Base-by-base conservation (phyloP, 2,888 invertebrate genomes). In the Mythimna loreyi region DNA sequence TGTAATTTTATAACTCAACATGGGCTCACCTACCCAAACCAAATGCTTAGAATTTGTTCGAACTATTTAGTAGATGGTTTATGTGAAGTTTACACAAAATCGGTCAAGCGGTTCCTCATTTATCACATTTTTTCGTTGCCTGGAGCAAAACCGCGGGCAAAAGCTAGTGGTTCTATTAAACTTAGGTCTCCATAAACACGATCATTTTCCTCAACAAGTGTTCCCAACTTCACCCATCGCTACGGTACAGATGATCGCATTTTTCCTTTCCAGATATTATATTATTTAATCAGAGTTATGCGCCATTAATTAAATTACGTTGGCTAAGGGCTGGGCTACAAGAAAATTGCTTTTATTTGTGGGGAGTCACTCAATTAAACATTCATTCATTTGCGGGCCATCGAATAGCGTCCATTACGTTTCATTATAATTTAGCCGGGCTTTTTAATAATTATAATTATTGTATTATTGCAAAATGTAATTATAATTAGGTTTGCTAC, bases 291-390 rank as follows among this genome's bases (percentile, higher is more conserved):
- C 93, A 91, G 89, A 91, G 90, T 91, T 91, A 92, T 92, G 90
- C 88, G 86, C 90, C 91, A 92, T 93, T 93, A 93, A 93, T 93
- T 91, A 91, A 92, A 94, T 93, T 93, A 93, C 89, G 79, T 85
- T 86, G 80, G 87, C 87, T 82, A 83, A 87, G 89, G 91, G 89
- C 87, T 82, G 86, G 90, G 90, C 91, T 86, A 84, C 91, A 90
- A 92, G 92, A 93, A 93, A 92, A 93, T 93, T 92, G 89, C 90
- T 92, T 93, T 93, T 93, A 93, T 94, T 93, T 92, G 92, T 93
- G 90, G 92, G 92, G 90, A 90, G 90, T 89, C 91, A 91, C 92
- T 92, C 89, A 91, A 93, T 92, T 92, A 92, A 89, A 92, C 87
- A 91, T 92, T 92, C 91, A 92, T 93, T 92, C 91, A 92, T 93